A percentile compares a stretch with the other conserved stretches of the same genome.
Conservation (phyloP, 2,888 invertebrate genomes). For the Enchytraeus crypticus region DNA sequence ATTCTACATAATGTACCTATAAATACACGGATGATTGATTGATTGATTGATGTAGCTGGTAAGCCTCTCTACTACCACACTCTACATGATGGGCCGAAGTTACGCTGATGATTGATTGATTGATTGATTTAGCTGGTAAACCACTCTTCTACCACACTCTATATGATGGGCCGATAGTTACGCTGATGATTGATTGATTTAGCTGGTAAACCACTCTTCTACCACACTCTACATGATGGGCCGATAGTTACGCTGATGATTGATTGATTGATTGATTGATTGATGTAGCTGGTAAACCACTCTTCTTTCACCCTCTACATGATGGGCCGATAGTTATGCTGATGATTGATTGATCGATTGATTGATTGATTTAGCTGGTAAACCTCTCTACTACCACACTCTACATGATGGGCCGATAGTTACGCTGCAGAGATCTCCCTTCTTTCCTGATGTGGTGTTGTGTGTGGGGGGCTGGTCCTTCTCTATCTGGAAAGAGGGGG, state of each 20-base stretch:
- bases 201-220: too few species aligned
- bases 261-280: background rate
- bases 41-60: constrained; percentile 24
- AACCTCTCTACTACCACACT: constrained; percentile 45
- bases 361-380: constrained; percentile 44
- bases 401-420: constrained; percentile 45
- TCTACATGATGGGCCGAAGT: constrained; percentile 43
- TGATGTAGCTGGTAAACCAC: constrained; percentile 40
- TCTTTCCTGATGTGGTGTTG: constrained; percentile 57
- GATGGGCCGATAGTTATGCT: constrained; percentile 44
- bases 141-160: too few species aligned
- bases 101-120: constrained; percentile 36
- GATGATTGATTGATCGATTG: too few species aligned
- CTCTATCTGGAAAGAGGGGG: constrained; percentile 65
- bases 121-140: too few species aligned
- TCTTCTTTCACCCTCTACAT: constrained; percentile 42
- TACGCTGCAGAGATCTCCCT: constrained; percentile 54
- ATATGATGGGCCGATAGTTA: too few species aligned
- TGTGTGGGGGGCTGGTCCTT: constrained; percentile 68
- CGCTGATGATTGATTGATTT: background rate
- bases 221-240: too few species aligned
- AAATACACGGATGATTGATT: background rate
- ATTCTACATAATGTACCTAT: too few species aligned
- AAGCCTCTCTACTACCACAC: constrained; percentile 47
- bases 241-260: too few species aligned